A percentile compares a stretch with the other conserved stretches of the same genome.
Conservation (phyloP, 2,888 invertebrate genomes). For the Melanotus villosus region DNA sequence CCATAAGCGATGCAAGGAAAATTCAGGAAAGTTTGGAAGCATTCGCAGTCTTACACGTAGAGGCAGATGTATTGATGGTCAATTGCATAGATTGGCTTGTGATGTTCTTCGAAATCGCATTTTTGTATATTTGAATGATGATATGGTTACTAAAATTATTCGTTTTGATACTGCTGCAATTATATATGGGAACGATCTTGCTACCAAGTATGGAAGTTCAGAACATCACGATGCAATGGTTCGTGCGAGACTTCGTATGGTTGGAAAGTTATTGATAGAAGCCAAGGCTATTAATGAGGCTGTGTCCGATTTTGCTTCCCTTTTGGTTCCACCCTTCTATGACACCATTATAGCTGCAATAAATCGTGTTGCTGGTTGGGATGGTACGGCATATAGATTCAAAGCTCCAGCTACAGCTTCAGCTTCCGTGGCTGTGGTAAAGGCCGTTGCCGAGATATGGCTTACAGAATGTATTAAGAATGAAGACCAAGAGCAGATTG, state of each 20-base stretch:
- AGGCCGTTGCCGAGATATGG: not conserved
- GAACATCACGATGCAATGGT: not conserved
- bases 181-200: not conserved
- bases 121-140: not conserved
- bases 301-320: not conserved
- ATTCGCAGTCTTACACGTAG: not conserved
- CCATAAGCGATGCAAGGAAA: not conserved
- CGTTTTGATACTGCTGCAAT: not conserved
- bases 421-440: not conserved
- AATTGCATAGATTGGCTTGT: not conserved
- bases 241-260: not conserved
- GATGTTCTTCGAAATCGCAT: not conserved
- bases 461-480: not conserved
- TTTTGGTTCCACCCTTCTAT: not conserved
- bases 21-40: too few relatives aligned
- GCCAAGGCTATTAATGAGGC: not conserved
- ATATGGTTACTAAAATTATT: not conserved
- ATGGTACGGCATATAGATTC: not conserved
- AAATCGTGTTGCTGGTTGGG: not conserved
- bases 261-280: not conserved
- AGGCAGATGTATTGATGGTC: not conserved
- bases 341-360: not conserved
- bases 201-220: not conserved
- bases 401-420: not conserved
- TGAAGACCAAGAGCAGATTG: too few relatives aligned